Evolutionary conservation across 2,888 invertebrate genomes (phyloP), one percentile per base, ranked within the genome.

Genomic region (Nymphalis c-album): DNA sequence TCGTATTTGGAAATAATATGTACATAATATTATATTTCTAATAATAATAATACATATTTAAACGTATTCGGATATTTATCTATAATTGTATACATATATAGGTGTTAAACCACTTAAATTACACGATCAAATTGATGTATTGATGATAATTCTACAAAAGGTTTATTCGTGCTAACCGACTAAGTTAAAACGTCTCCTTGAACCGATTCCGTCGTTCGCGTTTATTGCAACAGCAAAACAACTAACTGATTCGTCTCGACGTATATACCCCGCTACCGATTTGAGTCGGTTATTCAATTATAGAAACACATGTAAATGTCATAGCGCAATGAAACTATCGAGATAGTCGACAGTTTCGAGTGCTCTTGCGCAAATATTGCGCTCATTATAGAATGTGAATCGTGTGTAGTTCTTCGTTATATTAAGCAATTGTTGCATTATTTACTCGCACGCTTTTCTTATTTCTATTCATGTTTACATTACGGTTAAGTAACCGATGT

Each of bases 271-370:
- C 64, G 84, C 83, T 85, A 83, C 84, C 76, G 79, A 85, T 85
- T 85, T 79, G 82, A 79, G 84, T 78, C 81, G 80, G 81, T 82
- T 83, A 88, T 88, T 85, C 85, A 87, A 88, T 90, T 85, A 88
- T 76, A 81, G 80, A 81, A 85, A 84, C 85, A 85, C 84, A 81
- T 87, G 87, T 88, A 85, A 90, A 89, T 88, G 90, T 89, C 89
- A 85, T 80, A 80, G 74, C 69, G 71, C 81, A 83, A 82, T 85
- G 75, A 78, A 80, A 80, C 76, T 79, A 69, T 80, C 75, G 69
- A 71, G 72, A 77, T 75, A 72, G 71, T 67, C 68, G 73, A 66
- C 69, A 71, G 67, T 63, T 73, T 69, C 63, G 57, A 71, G 69
- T 72, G 73, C 63, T 67, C 74, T 86, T 87, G 78, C 82, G 81